Base-by-base conservation (phyloP, 1,140 invertebrate species). In the Macrocentrus cingulum region DNA sequence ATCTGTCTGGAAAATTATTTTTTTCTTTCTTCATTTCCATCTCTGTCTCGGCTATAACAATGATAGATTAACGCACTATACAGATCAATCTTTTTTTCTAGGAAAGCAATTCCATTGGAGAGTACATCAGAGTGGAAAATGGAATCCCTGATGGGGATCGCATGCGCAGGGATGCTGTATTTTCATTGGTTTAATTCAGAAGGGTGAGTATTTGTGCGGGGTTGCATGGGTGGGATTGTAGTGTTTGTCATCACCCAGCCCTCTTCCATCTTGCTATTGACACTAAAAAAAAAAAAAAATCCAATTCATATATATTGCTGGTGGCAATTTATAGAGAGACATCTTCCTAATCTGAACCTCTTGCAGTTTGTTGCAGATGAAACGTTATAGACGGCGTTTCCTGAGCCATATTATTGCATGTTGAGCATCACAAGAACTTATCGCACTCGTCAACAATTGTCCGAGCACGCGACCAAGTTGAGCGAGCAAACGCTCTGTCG, bases 121-220 rank as follows among this genome's bases (percentile, higher is more conserved):
- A n/a, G 60, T 59, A 18, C 18, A 64, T 63, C 44, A 63, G 59
- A n/a, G n/a, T n/a, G 69, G 63, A 69, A 69, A 68, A 74, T 71
- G 69, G 72, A 66, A 67, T 65, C 66, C 54, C 34, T 29, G 50
- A n/a, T 5, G 8, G 25, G 55, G 67, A 71, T 69, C 76, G 76
- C 76, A 78, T 78, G 76, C 76, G 77, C 73, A 36, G 13, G 74
- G 75, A 76, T 77, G 74, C 74, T 77, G 77, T 56, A 66, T 57
- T 70, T 71, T 61, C 68, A 76, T 78, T 78, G 76, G 76, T 61
- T 22, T 23, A 1, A 16, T 22, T 5, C 9, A 13, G 7, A 22
- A 64, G 65, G 62, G 60, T 36, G 60, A 66, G 67, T 23, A n/a
- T 22, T 2, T 16, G 8, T 39, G 3, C 3, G 36, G 36, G 36